Evolutionary conservation across 2,797 vertebrate species (phyloP), one percentile per base, ranked within the genome.

Genomic region (Spheniscus humboldti): DNA sequence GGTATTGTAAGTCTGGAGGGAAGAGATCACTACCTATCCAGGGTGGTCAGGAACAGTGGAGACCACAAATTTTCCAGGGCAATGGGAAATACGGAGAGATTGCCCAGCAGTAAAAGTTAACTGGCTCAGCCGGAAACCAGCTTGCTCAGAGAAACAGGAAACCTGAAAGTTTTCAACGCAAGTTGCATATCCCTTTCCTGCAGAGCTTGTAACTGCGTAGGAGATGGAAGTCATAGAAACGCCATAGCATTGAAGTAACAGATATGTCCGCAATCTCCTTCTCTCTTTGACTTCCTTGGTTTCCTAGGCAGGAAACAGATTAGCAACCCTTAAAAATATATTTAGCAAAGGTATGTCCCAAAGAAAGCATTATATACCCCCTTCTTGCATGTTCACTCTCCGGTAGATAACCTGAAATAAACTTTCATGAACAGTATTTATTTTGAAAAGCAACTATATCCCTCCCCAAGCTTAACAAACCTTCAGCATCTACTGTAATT

Each of bases 161-260:
- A 85, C 30, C 60, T 83, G 28, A n/a, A 89, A 90, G 89, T 89
- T 93, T 94, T 83, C 66, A 84, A 59, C 28, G 11, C 31, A 86
- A 95, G 94, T 52, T 4, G 9, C 62, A n/a, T 35, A 75, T 48
- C 62, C 82, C 90, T 80, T 93, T 91, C 96, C 88, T 92, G 78
- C 75, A 84, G 83, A 79, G 91, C 33, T 77, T 53, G 33, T 72
- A 91, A 80, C 82, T 68, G 85, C 5, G 2, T 25, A 86, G 85
- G 76, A 94, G 95, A 94, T 90, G 72, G 69, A 92, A 96, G 50
- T 86, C 66, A 86, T 33, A 97, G 86, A 77, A 95, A 91, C 50
- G 6, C 67, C 84, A 82, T 27, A 80, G 86, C 71, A 47, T 0
- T 90, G 60, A 92, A 69, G 80, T 71, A 93, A 87, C 43, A 88